phyloP scores from a whole-genome alignment of 2,797 vertebrate genomes.

The Hippoglossus hippoglossus region DNA sequence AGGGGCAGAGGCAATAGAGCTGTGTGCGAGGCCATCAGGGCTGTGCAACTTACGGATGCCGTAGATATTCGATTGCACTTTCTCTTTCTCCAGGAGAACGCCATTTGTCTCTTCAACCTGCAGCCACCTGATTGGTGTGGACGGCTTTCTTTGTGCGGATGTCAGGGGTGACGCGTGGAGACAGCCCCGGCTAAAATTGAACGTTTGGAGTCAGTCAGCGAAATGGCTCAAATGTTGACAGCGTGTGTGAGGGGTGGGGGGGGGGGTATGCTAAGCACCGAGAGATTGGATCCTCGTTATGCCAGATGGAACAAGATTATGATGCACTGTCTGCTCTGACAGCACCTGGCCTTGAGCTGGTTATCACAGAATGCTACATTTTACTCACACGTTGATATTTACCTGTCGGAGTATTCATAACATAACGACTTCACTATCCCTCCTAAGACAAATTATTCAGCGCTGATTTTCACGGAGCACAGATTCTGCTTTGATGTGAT shows the following conservation, averaged over 20 bases:
- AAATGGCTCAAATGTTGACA: slow-evolving; percentile 73
- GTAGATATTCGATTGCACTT: slow-evolving; percentile 77
- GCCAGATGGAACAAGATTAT: slow-evolving; percentile 79
- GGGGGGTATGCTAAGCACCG: slow-evolving; percentile 62
- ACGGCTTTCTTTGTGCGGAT: slow-evolving; percentile 70
- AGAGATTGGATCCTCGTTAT: slow-evolving; percentile 70
- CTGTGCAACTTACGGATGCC: slow-evolving; percentile 68
- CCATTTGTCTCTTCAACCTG: slow-evolving; percentile 72
- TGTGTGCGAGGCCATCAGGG: slow-evolving; percentile 60
- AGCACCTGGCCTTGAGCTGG: slow-evolving; percentile 63
- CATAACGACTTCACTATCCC: slow-evolving; percentile 53
- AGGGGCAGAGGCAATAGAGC: slow-evolving; percentile 73
- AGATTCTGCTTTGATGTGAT: slow-evolving; percentile 36
- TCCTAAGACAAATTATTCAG: slow-evolving; percentile 10
- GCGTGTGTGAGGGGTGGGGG: slow-evolving; percentile 30
- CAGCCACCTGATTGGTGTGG: slow-evolving; percentile 67
- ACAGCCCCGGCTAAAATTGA: slow-evolving; percentile 70
- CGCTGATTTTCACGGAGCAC: slow-evolving; percentile 9
- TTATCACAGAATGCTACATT: slow-evolving; percentile 64
- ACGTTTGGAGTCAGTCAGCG: slow-evolving; percentile 66
- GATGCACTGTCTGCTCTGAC: slow-evolving; percentile 67
- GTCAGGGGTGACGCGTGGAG: slow-evolving; percentile 75
- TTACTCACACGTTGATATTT: slow-evolving; percentile 53
- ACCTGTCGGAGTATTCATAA: slow-evolving; percentile 57
- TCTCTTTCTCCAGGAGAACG: slow-evolving; percentile 58